Evolutionary conservation across 2,113 vertebrate genomes (phyloP).

Genomic region (Phalacrocorax pelagicus): DNA sequence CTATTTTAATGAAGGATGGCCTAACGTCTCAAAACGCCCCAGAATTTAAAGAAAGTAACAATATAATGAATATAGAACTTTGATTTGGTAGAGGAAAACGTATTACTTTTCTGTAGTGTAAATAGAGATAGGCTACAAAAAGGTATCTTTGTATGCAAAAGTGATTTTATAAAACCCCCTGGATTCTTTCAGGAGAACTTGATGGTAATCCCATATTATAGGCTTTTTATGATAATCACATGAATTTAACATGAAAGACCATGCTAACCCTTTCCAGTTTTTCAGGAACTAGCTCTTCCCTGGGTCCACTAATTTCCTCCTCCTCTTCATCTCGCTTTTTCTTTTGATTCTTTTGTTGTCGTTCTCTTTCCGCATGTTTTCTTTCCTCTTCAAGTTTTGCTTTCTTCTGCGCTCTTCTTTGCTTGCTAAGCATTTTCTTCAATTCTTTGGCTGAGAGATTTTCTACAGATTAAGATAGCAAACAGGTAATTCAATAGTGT

Average conservation of each 20-base stretch:
- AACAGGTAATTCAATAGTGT: not conserved
- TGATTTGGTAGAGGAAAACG: not conserved
- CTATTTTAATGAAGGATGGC: not conserved
- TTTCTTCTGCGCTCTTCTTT: slow-evolving; percentile 82
- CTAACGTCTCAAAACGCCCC: not conserved
- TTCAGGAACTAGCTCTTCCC: slow-evolving; percentile 80
- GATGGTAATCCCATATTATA: rapidly evolving
- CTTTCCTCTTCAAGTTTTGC: slow-evolving; percentile 81
- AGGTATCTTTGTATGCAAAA: not conserved
- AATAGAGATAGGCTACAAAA: not conserved
- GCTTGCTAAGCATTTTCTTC: slow-evolving; percentile 84
- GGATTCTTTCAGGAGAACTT: not conserved
- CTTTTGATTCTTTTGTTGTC: slow-evolving; percentile 79
- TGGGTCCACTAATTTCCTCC: slow-evolving; percentile 75
- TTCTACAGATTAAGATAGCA: slow-evolving; percentile 64
- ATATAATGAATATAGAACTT: not conserved
- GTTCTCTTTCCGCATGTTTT: slow-evolving; percentile 77
- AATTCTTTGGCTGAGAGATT: slow-evolving; percentile 82
- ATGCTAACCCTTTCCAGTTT: slow-evolving; percentile 81
- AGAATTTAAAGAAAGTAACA: not conserved
- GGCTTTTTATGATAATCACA: not conserved
- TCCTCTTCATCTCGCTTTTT: slow-evolving; percentile 81
- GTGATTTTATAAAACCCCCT: not conserved
- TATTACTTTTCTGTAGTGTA: not conserved
- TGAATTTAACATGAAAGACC: not conserved